Percentiles rank a stretch among this genome's conserved stretches.
phyloP scores from a whole-genome alignment of 1,140 invertebrate genomes.

The Brachionus sp. region DNA sequence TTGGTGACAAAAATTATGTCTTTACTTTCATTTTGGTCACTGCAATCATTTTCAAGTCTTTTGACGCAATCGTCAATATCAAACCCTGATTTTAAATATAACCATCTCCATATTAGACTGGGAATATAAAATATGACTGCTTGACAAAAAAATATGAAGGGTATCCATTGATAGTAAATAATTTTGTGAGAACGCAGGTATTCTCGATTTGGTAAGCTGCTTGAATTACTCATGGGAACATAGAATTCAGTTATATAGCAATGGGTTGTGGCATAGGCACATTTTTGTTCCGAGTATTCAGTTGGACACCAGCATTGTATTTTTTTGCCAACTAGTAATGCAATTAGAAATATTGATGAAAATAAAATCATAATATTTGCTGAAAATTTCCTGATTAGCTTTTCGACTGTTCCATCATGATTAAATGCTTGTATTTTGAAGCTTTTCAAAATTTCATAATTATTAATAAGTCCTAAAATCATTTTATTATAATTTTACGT shows the following conservation, averaged over 20 bases:
- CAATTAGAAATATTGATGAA: neutral
- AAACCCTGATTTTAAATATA: neutral
- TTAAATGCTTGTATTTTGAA: neutral
- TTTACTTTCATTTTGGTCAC: neutral
- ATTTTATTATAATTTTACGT: neutral
- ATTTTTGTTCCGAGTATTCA: neutral
- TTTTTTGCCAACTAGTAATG: neutral
- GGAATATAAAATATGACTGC: slow-evolving; percentile 46
- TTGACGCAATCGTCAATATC: neutral
- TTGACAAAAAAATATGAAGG: slow-evolving; percentile 46
- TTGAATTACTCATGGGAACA: slow-evolving; percentile 12
- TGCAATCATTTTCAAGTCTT: neutral
- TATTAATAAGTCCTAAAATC: neutral
- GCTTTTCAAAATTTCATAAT: neutral
- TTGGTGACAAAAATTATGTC: neutral
- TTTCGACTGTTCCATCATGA: slow-evolving; percentile 5
- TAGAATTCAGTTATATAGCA: slow-evolving; percentile 33
- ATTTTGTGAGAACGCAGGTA: neutral
- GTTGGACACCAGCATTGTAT: slow-evolving; percentile 36
- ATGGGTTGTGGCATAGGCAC: neutral
- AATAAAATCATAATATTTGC: slow-evolving; percentile 25
- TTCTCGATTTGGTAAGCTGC: neutral
- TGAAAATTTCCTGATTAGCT: neutral
- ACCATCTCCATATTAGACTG: slow-evolving; percentile 40
- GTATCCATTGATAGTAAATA: slow-evolving; percentile 48